Conservation (phyloP, 2,797 vertebrate species). For the Synaphobranchus kaupii region DNA sequence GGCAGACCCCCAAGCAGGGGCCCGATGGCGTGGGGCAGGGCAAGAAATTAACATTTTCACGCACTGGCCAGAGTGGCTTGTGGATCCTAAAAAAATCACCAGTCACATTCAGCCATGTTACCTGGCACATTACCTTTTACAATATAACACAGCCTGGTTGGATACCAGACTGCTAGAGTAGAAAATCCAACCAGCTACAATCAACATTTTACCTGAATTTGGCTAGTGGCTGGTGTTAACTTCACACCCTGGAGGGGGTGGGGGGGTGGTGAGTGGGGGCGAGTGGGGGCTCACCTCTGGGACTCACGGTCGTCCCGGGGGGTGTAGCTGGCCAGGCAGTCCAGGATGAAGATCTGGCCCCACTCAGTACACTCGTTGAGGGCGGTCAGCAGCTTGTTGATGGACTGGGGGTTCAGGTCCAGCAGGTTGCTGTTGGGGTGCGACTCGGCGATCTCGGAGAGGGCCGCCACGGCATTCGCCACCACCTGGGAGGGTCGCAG, state of each 20-base stretch:
- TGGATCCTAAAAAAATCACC: no score
- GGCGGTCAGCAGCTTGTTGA: slow-evolving; percentile 96
- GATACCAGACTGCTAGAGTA: no score
- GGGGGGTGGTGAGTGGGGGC: no score
- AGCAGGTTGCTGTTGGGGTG: slow-evolving; percentile 95
- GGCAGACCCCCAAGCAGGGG: not conserved
- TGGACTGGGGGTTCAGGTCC: slow-evolving; percentile 95
- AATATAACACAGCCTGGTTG: no score
- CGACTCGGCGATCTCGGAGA: slow-evolving; percentile 95
- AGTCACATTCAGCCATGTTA: no score
- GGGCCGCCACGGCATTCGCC: slow-evolving; percentile 92
- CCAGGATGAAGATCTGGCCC: slow-evolving; percentile 98
- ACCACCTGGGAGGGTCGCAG: slow-evolving; percentile 77
- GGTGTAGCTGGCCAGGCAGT: slow-evolving; percentile 95
- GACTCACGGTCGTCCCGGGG: slow-evolving; percentile 96
- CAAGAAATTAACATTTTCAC: no score
- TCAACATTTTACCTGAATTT: no score
- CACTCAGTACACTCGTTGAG: slow-evolving; percentile 96
- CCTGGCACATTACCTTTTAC: no score
- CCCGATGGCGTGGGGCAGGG: not conserved
- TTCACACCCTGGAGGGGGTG: no score
- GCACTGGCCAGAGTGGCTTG: no score
- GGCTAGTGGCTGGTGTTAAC: no score
- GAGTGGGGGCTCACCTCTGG: slow-evolving; percentile 82
- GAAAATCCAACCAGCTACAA: no score